These are phyloP conservation scores for Melanotus villosus DNA, from an alignment of 2,888 invertebrate species.

Conservation along the genomic window DNA sequence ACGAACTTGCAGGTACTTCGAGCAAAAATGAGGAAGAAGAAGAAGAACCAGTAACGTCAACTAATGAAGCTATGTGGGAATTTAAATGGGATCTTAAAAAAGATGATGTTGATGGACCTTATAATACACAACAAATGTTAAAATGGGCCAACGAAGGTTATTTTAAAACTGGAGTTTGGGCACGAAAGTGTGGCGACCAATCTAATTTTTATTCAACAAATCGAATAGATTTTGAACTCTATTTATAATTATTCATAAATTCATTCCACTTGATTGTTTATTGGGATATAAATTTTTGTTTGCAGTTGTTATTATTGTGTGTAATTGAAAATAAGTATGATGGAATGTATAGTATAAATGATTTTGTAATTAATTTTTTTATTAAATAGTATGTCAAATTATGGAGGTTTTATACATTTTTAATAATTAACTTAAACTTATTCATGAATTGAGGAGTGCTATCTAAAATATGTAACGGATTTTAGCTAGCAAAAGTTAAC, in stretches of 20 bases:
- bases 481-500: no score
- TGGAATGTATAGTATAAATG: no score
- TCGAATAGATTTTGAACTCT: conserved; percentile 95
- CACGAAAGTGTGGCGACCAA: conserved; percentile 82
- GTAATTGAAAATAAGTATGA: no score
- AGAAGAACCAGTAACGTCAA: conserved; percentile 33
- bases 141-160: conserved; percentile 89
- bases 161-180: conserved; percentile 89
- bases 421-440: no score
- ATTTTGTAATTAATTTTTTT: no score
- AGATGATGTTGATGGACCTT: conserved; percentile 87
- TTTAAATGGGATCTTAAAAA: conserved; percentile 89
- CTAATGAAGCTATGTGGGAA: conserved; percentile 82
- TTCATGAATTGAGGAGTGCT: no score
- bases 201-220: conserved; percentile 87
- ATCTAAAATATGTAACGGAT: no score
- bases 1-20: conserved; percentile 55
- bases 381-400: no score
- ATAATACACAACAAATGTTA: conserved; percentile 89
- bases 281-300: no score
- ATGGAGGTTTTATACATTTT: no score
- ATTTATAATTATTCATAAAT: conserved; percentile 81
- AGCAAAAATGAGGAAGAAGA: conserved; percentile 53
- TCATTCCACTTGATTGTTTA: no score
- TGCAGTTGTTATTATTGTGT: no score